Percentiles rank a stretch among this genome's conserved stretches.
phyloP scores from a whole-genome alignment of 2,113 vertebrate genomes.

The Todiramphus chloris region DNA sequence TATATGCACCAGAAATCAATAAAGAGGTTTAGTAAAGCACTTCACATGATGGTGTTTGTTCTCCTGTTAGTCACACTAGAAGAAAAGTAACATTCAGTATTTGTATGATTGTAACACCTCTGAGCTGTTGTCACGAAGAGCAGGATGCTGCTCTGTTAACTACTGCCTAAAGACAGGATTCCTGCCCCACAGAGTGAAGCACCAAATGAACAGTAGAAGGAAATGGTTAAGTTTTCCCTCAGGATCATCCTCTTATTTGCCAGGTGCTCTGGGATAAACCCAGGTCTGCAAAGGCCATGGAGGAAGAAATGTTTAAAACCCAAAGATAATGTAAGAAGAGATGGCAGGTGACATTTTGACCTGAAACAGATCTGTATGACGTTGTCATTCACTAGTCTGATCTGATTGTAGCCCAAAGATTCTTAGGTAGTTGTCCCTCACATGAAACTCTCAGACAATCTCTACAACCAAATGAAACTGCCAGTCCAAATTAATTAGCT shows the following conservation, averaged over 20 bases:
- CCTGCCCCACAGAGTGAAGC: background rate
- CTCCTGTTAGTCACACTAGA: background rate
- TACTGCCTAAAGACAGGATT: background rate
- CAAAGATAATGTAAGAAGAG: background rate
- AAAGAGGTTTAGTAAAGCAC: background rate
- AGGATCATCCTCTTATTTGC: background rate
- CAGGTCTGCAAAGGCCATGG: background rate
- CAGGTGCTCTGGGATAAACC: background rate
- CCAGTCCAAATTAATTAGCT: background rate
- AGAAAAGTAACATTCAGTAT: background rate
- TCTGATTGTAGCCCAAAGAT: background rate
- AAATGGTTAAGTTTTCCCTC: background rate
- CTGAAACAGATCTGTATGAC: background rate
- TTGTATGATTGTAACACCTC: background rate
- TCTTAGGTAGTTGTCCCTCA: background rate
- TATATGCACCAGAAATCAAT: background rate
- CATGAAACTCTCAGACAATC: background rate
- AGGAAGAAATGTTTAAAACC: background rate
- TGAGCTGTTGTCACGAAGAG: background rate
- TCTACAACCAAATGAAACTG: background rate
- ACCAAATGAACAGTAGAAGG: background rate
- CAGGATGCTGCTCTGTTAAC: background rate
- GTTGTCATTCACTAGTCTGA: background rate
- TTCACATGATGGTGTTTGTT: background rate
- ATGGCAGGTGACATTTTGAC: background rate